phyloP scores from a whole-genome alignment of 2,888 invertebrate species.

The Cerastis leucographa region DNA sequence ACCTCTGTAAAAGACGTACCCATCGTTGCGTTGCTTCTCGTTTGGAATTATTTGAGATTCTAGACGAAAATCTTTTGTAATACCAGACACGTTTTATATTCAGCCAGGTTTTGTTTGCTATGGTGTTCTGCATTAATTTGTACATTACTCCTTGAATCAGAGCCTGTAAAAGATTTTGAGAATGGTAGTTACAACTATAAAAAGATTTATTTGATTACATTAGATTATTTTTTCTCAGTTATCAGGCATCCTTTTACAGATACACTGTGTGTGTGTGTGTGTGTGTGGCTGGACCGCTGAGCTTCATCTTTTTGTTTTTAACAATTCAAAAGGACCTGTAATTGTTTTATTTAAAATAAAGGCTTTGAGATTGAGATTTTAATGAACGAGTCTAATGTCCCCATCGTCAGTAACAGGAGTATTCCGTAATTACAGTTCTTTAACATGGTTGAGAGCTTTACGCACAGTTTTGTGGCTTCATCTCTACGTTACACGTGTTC shows the following conservation, averaged over 20 bases:
- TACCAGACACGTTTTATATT: background rate
- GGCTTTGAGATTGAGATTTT: background rate
- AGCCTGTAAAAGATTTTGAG: too few relatives aligned
- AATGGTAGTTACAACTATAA: background rate
- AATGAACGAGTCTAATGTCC: background rate
- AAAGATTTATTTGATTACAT: background rate
- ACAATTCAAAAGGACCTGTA: background rate
- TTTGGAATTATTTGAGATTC: background rate
- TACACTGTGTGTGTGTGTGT: too few relatives aligned
- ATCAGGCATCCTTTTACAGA: background rate
- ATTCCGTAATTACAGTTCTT: background rate
- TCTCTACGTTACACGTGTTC: slow-evolving; percentile 20
- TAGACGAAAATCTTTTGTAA: background rate
- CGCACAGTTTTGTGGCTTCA: slow-evolving; percentile 31
- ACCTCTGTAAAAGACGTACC: slow-evolving; percentile 12
- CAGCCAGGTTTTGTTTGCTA: background rate
- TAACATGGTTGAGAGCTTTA: slow-evolving; percentile 9
- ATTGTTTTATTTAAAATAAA: background rate
- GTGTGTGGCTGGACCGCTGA: background rate
- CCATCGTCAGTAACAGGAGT: background rate
- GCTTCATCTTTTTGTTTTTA: background rate
- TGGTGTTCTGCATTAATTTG: background rate
- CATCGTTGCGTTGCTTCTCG: background rate
- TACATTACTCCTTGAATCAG: background rate
- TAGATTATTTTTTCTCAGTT: background rate